These are phyloP conservation scores for Hyppa rectilinea DNA, from an alignment of 2,888 invertebrate species.

Conservation along the genomic window DNA sequence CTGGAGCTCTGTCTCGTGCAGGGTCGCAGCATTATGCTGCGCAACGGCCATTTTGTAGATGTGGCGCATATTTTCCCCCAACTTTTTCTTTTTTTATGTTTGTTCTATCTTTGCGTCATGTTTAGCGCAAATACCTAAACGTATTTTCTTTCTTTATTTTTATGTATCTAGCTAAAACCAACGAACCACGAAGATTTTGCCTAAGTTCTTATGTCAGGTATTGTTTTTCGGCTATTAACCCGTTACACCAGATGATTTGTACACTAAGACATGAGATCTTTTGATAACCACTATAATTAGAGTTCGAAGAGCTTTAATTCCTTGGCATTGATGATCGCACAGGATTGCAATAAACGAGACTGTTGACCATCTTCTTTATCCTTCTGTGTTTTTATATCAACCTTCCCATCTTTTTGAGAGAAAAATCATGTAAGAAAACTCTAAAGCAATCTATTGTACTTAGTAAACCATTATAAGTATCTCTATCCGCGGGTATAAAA, in stretches of 20 bases:
- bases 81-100: too few species aligned
- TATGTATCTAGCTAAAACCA: constrained; percentile 16
- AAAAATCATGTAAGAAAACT: background rate
- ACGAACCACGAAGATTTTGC: constrained; percentile 11
- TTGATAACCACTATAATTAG: background rate
- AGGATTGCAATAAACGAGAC: background rate
- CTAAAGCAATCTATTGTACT: background rate
- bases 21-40: too few species aligned
- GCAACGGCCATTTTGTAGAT: too few species aligned
- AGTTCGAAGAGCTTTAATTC: background rate
- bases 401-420: background rate
- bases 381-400: background rate
- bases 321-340: background rate
- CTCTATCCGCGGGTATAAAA: constrained; percentile 35
- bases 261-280: background rate
- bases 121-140: too few species aligned
- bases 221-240: background rate
- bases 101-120: too few species aligned
- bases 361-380: background rate
- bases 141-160: too few species aligned
- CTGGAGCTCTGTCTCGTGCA: too few species aligned
- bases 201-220: background rate
- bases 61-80: too few species aligned
- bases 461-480: constrained; percentile 13
- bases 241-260: too few species aligned